These are phyloP conservation scores for Meiosimyza decipiens DNA, from an alignment of 2,888 invertebrate species.

Conservation along the genomic window DNA sequence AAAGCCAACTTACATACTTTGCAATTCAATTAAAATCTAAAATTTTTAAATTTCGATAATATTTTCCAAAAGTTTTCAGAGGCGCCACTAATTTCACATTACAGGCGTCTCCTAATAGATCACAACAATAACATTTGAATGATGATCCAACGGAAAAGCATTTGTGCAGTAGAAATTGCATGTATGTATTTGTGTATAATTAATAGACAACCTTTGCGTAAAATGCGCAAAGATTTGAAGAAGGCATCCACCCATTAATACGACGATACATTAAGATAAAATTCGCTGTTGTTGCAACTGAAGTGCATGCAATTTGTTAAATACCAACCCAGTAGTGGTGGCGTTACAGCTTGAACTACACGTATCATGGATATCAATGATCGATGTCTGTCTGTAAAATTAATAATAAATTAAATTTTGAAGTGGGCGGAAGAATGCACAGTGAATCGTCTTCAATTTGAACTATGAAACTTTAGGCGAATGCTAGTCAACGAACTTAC, in stretches of 20 bases:
- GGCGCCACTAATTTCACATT: too few relatives aligned
- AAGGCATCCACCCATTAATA: background rate
- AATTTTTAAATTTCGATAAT: too few relatives aligned
- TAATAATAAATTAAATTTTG: constrained; percentile 25
- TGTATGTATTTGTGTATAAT: background rate
- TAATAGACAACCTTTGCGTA: constrained; percentile 14
- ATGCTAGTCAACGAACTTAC: constrained; percentile 10
- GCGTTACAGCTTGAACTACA: constrained; percentile 17
- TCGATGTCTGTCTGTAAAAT: background rate
- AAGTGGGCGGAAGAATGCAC: constrained; percentile 23
- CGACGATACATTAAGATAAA: too few relatives aligned
- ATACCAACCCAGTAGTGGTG: background rate
- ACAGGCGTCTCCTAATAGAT: too few relatives aligned
- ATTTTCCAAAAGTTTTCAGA: too few relatives aligned
- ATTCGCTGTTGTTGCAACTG: constrained; percentile 3
- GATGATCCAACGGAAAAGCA: too few relatives aligned
- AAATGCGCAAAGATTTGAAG: background rate
- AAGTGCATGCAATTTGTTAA: background rate
- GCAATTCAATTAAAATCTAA: too few relatives aligned
- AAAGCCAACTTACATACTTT: too few relatives aligned
- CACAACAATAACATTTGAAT: too few relatives aligned
- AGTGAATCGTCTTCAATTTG: constrained; percentile 11
- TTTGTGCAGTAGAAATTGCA: too few relatives aligned
- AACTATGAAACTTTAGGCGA: background rate
- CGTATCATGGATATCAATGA: constrained; percentile 21